Conservation (phyloP, 2,797 vertebrate genomes). For the Tokudaia muenninki region DNA sequence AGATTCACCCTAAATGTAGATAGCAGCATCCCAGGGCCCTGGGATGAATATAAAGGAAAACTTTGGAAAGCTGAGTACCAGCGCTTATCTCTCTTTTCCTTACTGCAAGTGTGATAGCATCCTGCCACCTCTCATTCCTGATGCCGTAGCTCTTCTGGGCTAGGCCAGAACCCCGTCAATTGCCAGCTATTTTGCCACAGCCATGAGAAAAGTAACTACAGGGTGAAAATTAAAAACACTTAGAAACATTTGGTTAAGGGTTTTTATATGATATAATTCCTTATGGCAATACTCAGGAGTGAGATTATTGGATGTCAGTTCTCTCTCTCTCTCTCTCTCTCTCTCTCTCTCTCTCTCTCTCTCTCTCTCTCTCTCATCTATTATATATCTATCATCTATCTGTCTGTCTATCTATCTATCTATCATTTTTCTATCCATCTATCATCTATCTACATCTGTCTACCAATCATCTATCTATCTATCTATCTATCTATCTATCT, state of each 20-base stretch:
- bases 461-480: background rate
- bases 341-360: background rate
- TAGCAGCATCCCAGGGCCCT: background rate
- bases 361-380: background rate
- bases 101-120: background rate
- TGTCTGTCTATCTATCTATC: background rate
- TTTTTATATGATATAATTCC: conserved; percentile 10
- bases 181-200: background rate
- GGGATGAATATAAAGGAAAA: background rate
- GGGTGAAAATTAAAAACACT: background rate
- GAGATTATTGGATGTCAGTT: background rate
- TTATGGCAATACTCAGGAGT: background rate
- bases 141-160: background rate
- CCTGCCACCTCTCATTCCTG: background rate
- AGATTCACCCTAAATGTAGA: background rate
- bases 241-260: background rate
- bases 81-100: background rate
- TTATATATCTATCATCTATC: background rate
- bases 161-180: background rate
- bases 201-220: background rate
- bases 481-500: background rate
- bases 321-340: background rate
- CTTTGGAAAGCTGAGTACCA: no score
- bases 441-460: background rate
- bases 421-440: background rate